These are phyloP conservation scores for Clarias laeviceps DNA, from an alignment of 2,797 vertebrate species.

Conservation along the genomic window DNA sequence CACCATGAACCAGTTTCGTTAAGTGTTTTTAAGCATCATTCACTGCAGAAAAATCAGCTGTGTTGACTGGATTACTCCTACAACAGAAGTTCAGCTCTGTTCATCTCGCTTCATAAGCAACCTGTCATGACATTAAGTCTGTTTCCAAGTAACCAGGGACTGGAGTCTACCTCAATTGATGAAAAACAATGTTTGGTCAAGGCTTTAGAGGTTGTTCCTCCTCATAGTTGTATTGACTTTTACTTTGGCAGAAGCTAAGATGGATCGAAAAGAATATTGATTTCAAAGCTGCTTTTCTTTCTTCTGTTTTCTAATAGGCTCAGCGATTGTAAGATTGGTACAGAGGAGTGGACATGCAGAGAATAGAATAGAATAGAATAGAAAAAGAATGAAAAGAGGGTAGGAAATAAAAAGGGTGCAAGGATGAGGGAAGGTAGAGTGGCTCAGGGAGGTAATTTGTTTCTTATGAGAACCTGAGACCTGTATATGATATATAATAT, in stretches of 20 bases:
- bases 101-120: background rate
- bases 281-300: slow-evolving; percentile 44
- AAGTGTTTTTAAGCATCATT: background rate
- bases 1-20: background rate
- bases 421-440: slow-evolving; percentile 47
- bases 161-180: background rate
- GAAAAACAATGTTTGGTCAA: background rate
- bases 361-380: slow-evolving; percentile 23
- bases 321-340: slow-evolving; percentile 40
- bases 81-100: background rate
- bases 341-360: slow-evolving; percentile 31
- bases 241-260: slow-evolving; percentile 9
- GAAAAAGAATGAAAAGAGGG: slow-evolving; percentile 57
- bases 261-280: slow-evolving; percentile 40
- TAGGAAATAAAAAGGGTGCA: slow-evolving; percentile 47
- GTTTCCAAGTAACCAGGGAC: background rate
- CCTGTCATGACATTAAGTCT: background rate
- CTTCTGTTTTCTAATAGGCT: slow-evolving; percentile 52
- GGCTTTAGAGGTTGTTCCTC: slow-evolving; percentile 8
- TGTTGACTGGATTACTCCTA: background rate
- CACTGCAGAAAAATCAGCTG: background rate
- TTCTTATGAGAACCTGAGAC: slow-evolving; percentile 22
- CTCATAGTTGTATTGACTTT: slow-evolving; percentile 26
- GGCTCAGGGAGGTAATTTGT: slow-evolving; percentile 48
- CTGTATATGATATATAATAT: no score